Conservation (phyloP, 2,797 vertebrate species). For the Chiroxiphia lanceolata region DNA sequence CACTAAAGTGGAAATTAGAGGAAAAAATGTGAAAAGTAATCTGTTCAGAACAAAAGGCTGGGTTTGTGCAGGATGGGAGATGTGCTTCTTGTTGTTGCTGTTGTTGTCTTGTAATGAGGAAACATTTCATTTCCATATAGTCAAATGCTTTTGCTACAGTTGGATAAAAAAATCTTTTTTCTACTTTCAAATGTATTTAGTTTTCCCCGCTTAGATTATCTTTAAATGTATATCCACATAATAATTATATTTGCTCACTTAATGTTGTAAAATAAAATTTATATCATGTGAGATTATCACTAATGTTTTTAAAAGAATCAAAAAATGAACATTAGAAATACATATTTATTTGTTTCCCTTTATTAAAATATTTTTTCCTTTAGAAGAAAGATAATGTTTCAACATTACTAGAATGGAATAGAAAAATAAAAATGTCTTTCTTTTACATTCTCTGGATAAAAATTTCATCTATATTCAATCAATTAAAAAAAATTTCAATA, state of each 20-base stretch:
- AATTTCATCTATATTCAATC: background rate
- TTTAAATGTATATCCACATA: background rate
- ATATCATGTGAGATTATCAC: background rate
- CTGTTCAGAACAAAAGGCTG: background rate
- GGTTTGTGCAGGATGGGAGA: background rate
- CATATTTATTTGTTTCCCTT: background rate
- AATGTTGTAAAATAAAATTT: background rate
- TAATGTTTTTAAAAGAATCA: background rate
- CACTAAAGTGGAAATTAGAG: background rate
- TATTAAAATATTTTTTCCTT: background rate
- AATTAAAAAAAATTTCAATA: background rate
- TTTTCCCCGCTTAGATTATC: background rate
- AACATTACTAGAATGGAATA: background rate
- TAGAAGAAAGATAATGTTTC: background rate
- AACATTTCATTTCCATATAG: background rate
- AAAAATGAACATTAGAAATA: background rate
- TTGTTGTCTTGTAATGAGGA: background rate
- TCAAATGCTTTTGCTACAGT: background rate
- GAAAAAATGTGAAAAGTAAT: background rate
- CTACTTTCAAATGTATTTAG: background rate
- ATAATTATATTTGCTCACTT: background rate
- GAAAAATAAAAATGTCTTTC: background rate
- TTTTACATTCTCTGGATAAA: background rate
- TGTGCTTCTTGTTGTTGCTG: background rate
- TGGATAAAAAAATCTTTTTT: background rate